phyloP scores from a whole-genome alignment of 2,888 invertebrate species.

The Thecocarcelia acutangulata region DNA sequence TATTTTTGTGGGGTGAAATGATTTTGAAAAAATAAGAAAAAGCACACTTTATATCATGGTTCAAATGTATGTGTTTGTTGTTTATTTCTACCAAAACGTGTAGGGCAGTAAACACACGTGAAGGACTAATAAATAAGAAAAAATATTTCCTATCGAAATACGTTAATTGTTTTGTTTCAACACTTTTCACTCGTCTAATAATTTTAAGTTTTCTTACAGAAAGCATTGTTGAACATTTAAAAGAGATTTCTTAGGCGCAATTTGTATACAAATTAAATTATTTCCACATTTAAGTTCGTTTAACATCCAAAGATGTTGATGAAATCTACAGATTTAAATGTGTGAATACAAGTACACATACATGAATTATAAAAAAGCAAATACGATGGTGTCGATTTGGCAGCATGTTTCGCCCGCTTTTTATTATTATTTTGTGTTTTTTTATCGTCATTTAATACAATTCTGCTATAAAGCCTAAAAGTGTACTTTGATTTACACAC shows the following conservation, averaged over 20 bases:
- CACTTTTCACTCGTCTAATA: conserved; percentile 8
- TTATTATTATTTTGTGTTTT: neutral
- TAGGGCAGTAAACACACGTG: no score
- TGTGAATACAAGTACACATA: conserved; percentile 18
- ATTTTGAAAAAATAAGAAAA: conserved; percentile 62
- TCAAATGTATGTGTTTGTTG: conserved; percentile 3
- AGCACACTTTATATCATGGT: conserved; percentile 62
- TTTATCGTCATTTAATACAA: conserved; percentile 17
- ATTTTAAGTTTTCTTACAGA: conserved; percentile 1
- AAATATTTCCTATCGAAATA: no score
- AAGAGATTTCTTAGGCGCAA: conserved; percentile 31
- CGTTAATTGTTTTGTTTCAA: neutral
- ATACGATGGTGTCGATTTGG: conserved; percentile 40
- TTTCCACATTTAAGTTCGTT: conserved; percentile 59
- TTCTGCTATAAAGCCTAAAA: conserved; percentile 58
- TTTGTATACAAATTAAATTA: conserved; percentile 57
- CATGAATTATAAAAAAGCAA: conserved; percentile 38
- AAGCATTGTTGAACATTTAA: neutral
- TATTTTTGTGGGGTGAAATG: conserved; percentile 66
- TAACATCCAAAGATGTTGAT: conserved; percentile 50
- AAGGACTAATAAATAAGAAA: no score
- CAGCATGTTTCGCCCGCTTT: conserved; percentile 6
- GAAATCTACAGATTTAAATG: conserved; percentile 39
- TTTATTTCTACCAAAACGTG: no score
- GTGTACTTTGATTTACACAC: conserved; percentile 58